Percentiles rank a stretch among this genome's conserved stretches.
These are phyloP conservation scores for Drosophila sordidula DNA, from an alignment of 2,888 invertebrate genomes.

Conservation along the genomic window DNA sequence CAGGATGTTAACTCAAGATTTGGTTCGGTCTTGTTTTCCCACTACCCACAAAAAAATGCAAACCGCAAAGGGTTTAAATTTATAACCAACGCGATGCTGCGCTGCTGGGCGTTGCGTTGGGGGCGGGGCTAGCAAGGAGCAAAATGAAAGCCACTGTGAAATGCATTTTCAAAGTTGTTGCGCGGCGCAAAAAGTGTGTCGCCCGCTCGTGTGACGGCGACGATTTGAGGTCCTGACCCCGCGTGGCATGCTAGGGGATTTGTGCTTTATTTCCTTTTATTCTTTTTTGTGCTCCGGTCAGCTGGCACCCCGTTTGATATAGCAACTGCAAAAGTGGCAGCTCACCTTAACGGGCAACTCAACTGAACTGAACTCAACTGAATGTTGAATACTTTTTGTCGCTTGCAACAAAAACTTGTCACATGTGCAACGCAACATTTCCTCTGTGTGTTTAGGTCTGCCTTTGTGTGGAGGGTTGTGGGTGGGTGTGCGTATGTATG, in stretches of 20 bases:
- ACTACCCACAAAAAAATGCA: conserved; percentile 33
- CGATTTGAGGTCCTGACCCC: conserved; percentile 71
- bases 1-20: conserved; percentile 58
- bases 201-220: conserved; percentile 62
- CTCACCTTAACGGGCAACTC: conserved; percentile 72
- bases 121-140: conserved; percentile 69
- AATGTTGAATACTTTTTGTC: conserved; percentile 56
- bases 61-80: conserved; percentile 73
- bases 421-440: conserved; percentile 78
- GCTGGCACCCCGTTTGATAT: conserved; percentile 65
- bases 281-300: conserved; percentile 28
- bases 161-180: conserved; percentile 72
- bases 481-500: conserved; percentile 1
- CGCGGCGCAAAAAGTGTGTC: conserved; percentile 55
- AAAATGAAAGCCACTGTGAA: conserved; percentile 74
- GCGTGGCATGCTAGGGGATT: conserved; percentile 44
- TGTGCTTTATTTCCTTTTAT: conserved; percentile 15
- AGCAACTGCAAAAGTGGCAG: conserved; percentile 76
- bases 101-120: conserved; percentile 34
- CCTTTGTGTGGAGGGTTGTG: conserved; percentile 5
- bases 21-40: conserved; percentile 20
- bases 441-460: conserved; percentile 51
- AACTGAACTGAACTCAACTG: conserved; percentile 62
- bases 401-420: conserved; percentile 70
- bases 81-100: conserved; percentile 62